These are phyloP conservation scores for Hyles vespertilio DNA, from an alignment of 1,140 invertebrate genomes.

Conservation along the genomic window DNA sequence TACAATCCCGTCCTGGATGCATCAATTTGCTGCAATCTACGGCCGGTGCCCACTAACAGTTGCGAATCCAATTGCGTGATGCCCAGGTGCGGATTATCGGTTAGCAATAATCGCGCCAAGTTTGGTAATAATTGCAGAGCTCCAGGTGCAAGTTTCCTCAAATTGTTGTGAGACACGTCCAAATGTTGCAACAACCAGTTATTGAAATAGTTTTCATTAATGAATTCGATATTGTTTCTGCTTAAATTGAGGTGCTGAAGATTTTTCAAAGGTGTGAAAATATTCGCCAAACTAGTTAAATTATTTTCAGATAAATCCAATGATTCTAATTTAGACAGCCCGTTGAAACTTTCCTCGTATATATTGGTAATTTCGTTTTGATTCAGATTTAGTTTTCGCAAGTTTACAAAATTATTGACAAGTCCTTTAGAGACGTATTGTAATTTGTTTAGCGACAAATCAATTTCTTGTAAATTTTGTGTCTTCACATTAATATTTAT, in stretches of 20 bases:
- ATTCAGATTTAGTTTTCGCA: constrained; percentile 63
- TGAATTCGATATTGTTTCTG: constrained; percentile 82
- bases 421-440: constrained; percentile 52
- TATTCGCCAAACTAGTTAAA: constrained; percentile 78
- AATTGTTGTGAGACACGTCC: constrained; percentile 87
- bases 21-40: constrained; percentile 86
- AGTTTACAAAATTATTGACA: constrained; percentile 57
- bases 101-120: constrained; percentile 85
- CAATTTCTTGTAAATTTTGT: constrained; percentile 54
- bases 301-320: constrained; percentile 79
- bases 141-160: constrained; percentile 82
- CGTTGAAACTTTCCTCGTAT: constrained; percentile 66
- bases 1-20: constrained; percentile 87
- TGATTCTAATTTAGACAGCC: constrained; percentile 70
- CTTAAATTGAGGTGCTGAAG: constrained; percentile 84
- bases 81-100: constrained; percentile 81
- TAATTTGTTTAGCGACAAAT: constrained; percentile 68
- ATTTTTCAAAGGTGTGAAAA: constrained; percentile 76
- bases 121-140: constrained; percentile 85
- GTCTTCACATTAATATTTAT: constrained; percentile 46
- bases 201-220: constrained; percentile 76
- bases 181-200: constrained; percentile 82
- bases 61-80: constrained; percentile 77
- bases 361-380: constrained; percentile 60
- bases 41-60: constrained; percentile 81